Percentiles rank a stretch among this genome's conserved stretches.
Conservation (phyloP, 2,797 vertebrate genomes). For the Channallabes apus region DNA sequence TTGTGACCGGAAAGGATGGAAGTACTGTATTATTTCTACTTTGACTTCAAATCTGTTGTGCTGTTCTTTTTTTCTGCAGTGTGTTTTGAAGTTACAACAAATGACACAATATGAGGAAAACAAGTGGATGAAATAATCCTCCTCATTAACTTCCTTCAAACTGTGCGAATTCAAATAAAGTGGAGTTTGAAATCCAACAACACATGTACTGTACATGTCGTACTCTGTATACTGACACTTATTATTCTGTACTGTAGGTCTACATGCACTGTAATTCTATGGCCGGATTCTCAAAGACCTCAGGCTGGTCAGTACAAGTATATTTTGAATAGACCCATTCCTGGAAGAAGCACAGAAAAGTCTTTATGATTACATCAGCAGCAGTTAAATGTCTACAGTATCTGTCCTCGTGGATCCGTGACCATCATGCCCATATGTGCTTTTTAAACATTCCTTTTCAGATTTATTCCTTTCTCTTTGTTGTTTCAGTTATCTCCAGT, state of each 20-base stretch:
- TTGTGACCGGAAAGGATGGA: conserved; percentile 26
- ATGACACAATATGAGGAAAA: neutral
- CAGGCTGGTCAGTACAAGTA: neutral
- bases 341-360: neutral
- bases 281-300: neutral
- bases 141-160: neutral
- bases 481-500: neutral
- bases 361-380: neutral
- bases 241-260: neutral
- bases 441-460: neutral
- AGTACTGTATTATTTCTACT: conserved; percentile 16
- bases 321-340: neutral
- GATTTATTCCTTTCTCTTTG: neutral
- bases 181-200: neutral
- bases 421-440: neutral
- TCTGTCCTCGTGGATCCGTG: neutral
- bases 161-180: neutral
- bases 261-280: neutral
- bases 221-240: neutral
- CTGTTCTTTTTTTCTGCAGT: conserved; percentile 20
- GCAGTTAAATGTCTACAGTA: neutral
- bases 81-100: neutral
- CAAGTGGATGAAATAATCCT: neutral
- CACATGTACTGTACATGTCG: neutral
- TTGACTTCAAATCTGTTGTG: neutral